These are phyloP conservation scores for Atrina japonica DNA, from an alignment of 2,888 invertebrate genomes.

Conservation along the genomic window DNA sequence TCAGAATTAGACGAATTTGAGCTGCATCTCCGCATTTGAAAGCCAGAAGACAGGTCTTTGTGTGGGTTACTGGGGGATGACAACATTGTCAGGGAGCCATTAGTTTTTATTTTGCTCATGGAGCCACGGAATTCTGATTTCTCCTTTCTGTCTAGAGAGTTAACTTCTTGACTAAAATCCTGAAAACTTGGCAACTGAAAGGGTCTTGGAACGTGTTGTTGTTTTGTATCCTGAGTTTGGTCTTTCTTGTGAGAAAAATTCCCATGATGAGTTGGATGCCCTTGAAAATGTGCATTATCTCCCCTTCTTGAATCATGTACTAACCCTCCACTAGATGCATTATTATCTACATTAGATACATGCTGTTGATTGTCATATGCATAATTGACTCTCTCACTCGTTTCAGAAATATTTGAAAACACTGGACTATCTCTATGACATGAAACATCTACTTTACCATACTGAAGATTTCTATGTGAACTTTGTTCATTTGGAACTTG, in stretches of 20 bases:
- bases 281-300: too few relatives aligned
- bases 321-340: too few relatives aligned
- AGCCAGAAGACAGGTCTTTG: slow-evolving; percentile 68
- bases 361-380: too few relatives aligned
- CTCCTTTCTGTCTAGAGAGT: slow-evolving; percentile 60
- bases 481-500: too few relatives aligned
- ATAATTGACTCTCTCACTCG: too few relatives aligned
- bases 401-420: too few relatives aligned
- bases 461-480: too few relatives aligned
- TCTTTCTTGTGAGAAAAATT: slow-evolving; percentile 5
- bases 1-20: slow-evolving; percentile 77
- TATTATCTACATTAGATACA: too few relatives aligned
- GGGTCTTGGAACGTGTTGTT: slow-evolving; percentile 35
- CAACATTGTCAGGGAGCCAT: slow-evolving; percentile 76
- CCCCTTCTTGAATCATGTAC: too few relatives aligned
- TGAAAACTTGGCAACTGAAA: slow-evolving; percentile 55
- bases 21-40: slow-evolving; percentile 66
- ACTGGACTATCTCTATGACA: too few relatives aligned
- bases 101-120: slow-evolving; percentile 79
- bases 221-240: not conserved
- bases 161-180: slow-evolving; percentile 43
- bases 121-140: slow-evolving; percentile 66
- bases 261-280: not conserved
- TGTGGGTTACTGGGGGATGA: slow-evolving; percentile 73
- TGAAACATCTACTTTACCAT: too few relatives aligned